Conservation (phyloP, 2,888 invertebrate genomes). For the Ceramica pisi region DNA sequence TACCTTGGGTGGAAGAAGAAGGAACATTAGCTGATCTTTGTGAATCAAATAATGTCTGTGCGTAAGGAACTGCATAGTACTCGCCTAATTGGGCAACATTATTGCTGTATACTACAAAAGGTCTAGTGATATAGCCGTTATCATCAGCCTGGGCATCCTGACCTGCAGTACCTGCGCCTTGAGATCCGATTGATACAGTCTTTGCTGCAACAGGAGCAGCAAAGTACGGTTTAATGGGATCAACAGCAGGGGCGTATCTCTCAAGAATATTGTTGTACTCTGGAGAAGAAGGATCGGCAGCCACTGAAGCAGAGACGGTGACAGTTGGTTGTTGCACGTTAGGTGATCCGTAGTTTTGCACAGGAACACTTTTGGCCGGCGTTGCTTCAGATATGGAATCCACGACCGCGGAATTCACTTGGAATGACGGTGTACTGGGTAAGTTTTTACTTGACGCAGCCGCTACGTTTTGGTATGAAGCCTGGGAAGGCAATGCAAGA, state of each 20-base stretch:
- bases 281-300: constrained; percentile 24
- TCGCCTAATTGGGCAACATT: constrained; percentile 18
- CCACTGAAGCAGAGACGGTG: constrained; percentile 16
- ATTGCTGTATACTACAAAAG: constrained; percentile 8
- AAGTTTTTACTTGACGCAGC: constrained; percentile 10
- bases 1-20: not conserved
- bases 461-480: constrained; percentile 15
- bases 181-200: constrained; percentile 21
- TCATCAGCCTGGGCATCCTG: not conserved
- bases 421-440: constrained; percentile 5
- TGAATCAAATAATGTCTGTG: constrained; percentile 13
- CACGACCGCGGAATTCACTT: constrained; percentile 37
- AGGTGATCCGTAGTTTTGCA: constrained; percentile 12
- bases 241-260: constrained; percentile 9
- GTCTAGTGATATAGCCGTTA: constrained; percentile 13
- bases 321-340: constrained; percentile 18
- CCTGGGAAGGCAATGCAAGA: constrained; percentile 28
- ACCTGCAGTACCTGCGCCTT: constrained; percentile 5
- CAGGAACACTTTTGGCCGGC: not conserved
- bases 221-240: constrained; percentile 24
- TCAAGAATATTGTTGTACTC: constrained; percentile 33
- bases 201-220: constrained; percentile 26
- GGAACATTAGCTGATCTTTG: constrained; percentile 20
- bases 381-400: constrained; percentile 14
- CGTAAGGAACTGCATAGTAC: constrained; percentile 16